Evolutionary conservation across 2,113 vertebrate genomes (phyloP).

Genomic region (Nannospalax galili): DNA sequence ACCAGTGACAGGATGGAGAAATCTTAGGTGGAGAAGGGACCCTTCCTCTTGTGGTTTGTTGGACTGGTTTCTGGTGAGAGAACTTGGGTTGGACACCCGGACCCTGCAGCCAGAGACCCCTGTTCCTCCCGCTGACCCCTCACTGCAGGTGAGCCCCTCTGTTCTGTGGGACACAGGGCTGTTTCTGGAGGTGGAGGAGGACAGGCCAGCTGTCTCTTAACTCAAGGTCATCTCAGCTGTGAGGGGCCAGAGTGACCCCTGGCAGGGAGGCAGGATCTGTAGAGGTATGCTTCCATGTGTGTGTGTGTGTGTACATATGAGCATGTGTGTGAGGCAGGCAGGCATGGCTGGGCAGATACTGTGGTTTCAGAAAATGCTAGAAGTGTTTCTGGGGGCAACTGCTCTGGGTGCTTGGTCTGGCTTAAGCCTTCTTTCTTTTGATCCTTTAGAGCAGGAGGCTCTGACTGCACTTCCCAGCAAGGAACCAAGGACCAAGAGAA

Average conservation of each 20-base stretch:
- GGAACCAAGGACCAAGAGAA: background rate
- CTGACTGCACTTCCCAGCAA: background rate
- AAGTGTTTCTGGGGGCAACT: no score
- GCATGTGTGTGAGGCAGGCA: background rate
- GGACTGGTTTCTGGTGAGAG: background rate
- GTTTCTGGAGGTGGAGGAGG: background rate
- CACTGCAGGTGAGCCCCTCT: background rate
- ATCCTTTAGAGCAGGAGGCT: background rate
- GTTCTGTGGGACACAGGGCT: accelerated
- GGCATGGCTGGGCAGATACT: background rate
- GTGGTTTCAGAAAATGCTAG: no score
- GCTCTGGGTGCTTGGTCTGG: background rate
- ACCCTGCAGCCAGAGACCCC: accelerated
- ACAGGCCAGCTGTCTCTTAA: no score
- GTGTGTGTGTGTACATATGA: background rate
- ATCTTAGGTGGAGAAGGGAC: accelerated
- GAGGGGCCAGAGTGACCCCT: background rate
- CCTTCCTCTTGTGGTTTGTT: background rate
- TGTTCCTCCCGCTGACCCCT: accelerated
- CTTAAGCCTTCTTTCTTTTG: background rate
- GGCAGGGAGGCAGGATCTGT: accelerated
- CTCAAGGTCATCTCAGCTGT: background rate
- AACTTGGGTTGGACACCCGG: background rate
- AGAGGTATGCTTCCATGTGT: background rate
- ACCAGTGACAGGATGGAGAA: no score